Evolutionary conservation across 1,140 invertebrate species (phyloP), one percentile per base, ranked within the genome.

Genomic region (Drosophila azteca): DNA sequence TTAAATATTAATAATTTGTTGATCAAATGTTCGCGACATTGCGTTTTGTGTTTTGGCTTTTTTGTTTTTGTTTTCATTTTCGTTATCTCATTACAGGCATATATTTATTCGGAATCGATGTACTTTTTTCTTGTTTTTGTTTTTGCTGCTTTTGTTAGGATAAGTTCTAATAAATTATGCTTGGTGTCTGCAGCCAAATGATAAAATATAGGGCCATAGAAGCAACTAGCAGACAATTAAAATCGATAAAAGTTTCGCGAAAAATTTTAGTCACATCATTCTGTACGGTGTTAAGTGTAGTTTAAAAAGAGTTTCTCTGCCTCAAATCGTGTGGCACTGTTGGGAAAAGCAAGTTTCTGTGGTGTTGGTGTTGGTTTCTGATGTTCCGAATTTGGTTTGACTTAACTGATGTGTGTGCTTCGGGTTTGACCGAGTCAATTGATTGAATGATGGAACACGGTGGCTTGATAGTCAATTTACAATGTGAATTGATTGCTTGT

Each of bases 1-100:
- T 82, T 29, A 60, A 88, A 88, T 87, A 87, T 87, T 87, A 87
- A 87, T 87, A 85, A 85, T 71, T 71, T 82, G 74, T 45, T 59
- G 24, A 58, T 60, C 53, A 74, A 55, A 69, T 66, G 53, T 15
- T 52, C 43, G 68, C 50, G 54, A 65, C 73, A 81, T 66, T 77
- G 35, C 71, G 65, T 48, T 77, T 83, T 69, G 60, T 78, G 65
- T 78, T 87, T 26, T 50, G 59, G 41, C 64, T 51, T 54, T 53
- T 65, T 44, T 68, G 22, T 20, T 24, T 52, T 35, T 44, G 17
- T 29, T 55, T 64, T 66, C 22, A 45, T 52, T 54, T 57, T 52
- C 22, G 9, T 67, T 75, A 22, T 45, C 57, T 75, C 49, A 72
- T 57, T 77, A 64, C 64, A 80, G 45, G 79, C 69, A 78, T 84